Evolutionary conservation across 1,140 invertebrate species (phyloP), one percentile per base, ranked within the genome.

Genomic region (Diprion similis): DNA sequence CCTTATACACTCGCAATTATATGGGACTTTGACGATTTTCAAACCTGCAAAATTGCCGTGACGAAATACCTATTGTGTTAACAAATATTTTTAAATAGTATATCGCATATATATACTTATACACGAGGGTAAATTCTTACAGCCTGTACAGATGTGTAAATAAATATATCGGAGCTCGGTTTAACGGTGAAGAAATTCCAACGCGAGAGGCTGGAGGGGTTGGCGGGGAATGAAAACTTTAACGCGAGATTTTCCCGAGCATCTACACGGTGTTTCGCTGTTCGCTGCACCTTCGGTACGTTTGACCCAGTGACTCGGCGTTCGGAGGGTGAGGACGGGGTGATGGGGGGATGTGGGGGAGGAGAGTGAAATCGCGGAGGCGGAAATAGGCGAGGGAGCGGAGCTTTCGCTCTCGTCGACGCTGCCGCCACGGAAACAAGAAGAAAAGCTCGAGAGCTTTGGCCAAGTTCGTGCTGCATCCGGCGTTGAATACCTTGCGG

Each of bases 381-480:
- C 69, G 46, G 47, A 72, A 72, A 72, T 72, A 72, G 71, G 67
- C 71, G 46, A 18, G 17, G 24, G 24, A 37, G 24, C 24, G 24
- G 6, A 59, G 72, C 72, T 73, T 73, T 73, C 72, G 68, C 72
- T 73, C 66, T 73, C 72, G 19, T 68, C 72, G 68, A 72, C 66
- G 45, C 71, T 18, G 66, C 24, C 13, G 13, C 37, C 17, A 48
- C 47, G 46, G 47, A 51, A 69, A 46, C 68, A 70, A 73, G 45
- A 73, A 73, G 66, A 70, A 73, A 73, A 73, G 67, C 69, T 73
- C 18, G 8, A 69, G 65, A 47, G 68, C 64, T 46, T 73, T 68
- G 66, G 66, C 51, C 66, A 73, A 73, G 72, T 73, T 73, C 66
- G 64, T 65, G 24, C n/a, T n/a, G n/a, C 66, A 37, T 67, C 68